These are phyloP conservation scores for Drosophila chauvacae DNA, from an alignment of 1,140 invertebrate species.

Conservation along the genomic window DNA sequence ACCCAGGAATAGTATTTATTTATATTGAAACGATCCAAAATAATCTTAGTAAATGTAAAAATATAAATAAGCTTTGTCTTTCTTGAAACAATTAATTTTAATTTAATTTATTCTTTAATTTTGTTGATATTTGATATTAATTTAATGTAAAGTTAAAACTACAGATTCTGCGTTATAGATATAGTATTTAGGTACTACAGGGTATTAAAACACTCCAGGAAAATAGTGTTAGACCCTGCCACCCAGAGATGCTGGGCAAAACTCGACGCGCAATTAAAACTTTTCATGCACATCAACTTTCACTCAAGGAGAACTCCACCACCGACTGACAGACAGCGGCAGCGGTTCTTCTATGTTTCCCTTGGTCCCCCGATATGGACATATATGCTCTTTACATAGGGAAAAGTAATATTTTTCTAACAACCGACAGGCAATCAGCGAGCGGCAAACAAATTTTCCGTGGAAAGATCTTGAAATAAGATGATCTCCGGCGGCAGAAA, in stretches of 20 bases:
- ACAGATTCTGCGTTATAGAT: too few relatives aligned
- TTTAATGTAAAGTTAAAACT: too few relatives aligned
- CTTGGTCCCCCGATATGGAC: constrained; percentile 21
- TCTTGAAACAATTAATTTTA: neutral
- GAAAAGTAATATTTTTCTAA: constrained; percentile 81
- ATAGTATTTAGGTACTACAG: neutral
- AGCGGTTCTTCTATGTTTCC: constrained; percentile 54
- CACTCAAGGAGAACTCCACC: constrained; percentile 67
- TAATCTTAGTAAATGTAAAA: too few relatives aligned
- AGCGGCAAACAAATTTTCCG: constrained; percentile 60
- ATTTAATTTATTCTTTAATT: too few relatives aligned
- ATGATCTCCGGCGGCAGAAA: constrained; percentile 64
- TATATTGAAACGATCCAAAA: neutral
- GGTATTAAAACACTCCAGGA: constrained; percentile 13
- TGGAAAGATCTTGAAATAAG: constrained; percentile 72
- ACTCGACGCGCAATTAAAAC: constrained; percentile 81
- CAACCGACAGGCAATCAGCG: constrained; percentile 78
- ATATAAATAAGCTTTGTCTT: neutral
- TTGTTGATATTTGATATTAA: too few relatives aligned
- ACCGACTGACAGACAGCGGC: constrained; percentile 69
- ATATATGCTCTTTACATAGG: constrained; percentile 53
- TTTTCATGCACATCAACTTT: constrained; percentile 82
- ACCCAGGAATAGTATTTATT: neutral
- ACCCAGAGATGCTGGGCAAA: constrained; percentile 52
- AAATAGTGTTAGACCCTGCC: constrained; percentile 44